phyloP scores from a whole-genome alignment of 2,113 vertebrate species.

The Cromileptes altivelis region DNA sequence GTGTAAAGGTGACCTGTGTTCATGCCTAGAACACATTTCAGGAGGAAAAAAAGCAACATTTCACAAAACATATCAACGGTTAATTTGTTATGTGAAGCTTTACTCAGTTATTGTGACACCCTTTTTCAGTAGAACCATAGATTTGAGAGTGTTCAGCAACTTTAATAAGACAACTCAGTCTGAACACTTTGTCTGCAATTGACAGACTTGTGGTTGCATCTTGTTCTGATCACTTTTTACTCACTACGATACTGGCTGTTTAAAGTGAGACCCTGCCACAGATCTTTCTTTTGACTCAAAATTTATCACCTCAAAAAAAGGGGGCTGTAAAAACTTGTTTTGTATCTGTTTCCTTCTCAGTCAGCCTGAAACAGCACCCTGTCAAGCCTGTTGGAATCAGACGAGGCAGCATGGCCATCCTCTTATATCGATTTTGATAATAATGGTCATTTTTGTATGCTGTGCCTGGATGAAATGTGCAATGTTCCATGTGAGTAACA shows the following conservation, averaged over 20 bases:
- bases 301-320: not conserved
- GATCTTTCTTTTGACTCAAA: not conserved
- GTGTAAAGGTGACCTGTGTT: not conserved
- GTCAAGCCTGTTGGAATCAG: not conserved
- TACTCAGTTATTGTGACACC: not conserved
- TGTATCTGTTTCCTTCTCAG: not conserved
- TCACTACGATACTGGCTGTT: not conserved
- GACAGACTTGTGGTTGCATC: constrained; percentile 11
- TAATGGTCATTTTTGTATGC: too few species aligned
- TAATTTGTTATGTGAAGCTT: not conserved
- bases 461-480: not conserved
- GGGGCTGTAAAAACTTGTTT: not conserved
- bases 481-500: not conserved
- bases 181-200: not conserved
- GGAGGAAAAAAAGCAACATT: not conserved
- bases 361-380: too few species aligned
- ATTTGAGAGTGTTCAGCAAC: constrained; percentile 1
- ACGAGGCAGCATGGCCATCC: not conserved
- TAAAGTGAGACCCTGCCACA: not conserved
- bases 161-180: not conserved
- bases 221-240: constrained; percentile 32
- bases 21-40: not conserved
- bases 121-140: constrained; percentile 1
- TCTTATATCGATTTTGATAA: not conserved
- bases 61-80: not conserved